Conservation (phyloP, 2,797 vertebrate genomes). For the Aulostomus chinensis region DNA sequence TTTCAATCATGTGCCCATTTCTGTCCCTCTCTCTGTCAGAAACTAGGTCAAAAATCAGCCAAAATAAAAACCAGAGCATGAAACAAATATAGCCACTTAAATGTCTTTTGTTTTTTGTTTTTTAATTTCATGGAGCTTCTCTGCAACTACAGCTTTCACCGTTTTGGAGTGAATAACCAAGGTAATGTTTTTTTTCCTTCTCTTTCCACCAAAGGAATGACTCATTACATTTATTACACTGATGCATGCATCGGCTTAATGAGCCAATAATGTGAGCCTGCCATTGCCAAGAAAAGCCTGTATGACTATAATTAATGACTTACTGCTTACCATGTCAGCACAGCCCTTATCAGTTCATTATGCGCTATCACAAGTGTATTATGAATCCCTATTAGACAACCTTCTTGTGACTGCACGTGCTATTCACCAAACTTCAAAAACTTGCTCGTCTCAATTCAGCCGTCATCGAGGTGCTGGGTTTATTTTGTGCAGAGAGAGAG, state of each 20-base stretch:
- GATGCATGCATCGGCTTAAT: conserved; percentile 75
- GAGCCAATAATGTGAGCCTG: conserved; percentile 72
- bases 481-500: conserved; percentile 2
- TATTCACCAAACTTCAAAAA: conserved; percentile 45
- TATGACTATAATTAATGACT: conserved; percentile 76
- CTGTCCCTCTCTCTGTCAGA: no score
- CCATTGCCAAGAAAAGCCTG: conserved; percentile 71
- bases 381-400: conserved; percentile 56
- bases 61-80: no score
- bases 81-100: no score
- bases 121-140: no score
- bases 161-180: conserved; percentile 28
- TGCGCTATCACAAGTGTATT: conserved; percentile 57
- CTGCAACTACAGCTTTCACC: conserved; percentile 13
- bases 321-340: conserved; percentile 64
- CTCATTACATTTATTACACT: conserved; percentile 73
- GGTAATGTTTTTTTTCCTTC: conserved; percentile 24
- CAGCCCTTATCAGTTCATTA: conserved; percentile 71
- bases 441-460: conserved; percentile 22
- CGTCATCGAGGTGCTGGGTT: conserved; percentile 17
- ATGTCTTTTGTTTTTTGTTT: no score
- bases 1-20: no score
- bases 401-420: conserved; percentile 23
- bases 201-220: conserved; percentile 47
- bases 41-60: no score